These are phyloP conservation scores for Oryzias dopingdopingensis DNA, from an alignment of 2,797 vertebrate species.

Conservation along the genomic window DNA sequence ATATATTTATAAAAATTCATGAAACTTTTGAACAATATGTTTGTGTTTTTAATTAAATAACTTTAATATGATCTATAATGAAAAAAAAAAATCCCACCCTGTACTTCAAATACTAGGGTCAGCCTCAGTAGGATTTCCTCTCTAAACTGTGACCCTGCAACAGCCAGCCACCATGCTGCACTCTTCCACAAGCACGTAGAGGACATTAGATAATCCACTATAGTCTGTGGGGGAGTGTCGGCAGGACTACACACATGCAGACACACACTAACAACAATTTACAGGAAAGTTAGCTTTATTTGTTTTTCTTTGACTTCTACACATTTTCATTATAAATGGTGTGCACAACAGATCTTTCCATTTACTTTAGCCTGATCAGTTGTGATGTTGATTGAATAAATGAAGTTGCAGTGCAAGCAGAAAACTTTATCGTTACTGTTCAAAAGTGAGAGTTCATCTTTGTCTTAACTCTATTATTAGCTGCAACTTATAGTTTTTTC, in stretches of 20 bases:
- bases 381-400: not conserved
- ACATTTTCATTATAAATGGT: constrained; percentile 1
- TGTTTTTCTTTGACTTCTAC: not conserved
- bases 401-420: not conserved
- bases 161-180: constrained; percentile 67
- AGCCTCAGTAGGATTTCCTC: constrained; percentile 42
- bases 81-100: not conserved
- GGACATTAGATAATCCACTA: constrained; percentile 62
- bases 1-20: not conserved
- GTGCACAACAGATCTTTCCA: not conserved
- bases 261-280: constrained; percentile 2
- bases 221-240: constrained; percentile 41
- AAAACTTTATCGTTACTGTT: constrained; percentile 30
- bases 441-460: constrained; percentile 19
- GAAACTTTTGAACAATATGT: too few relatives aligned
- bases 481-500: constrained; percentile 29
- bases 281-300: not conserved
- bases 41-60: too few relatives aligned
- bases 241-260: constrained; percentile 22
- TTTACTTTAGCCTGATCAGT: not conserved
- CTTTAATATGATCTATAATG: too few relatives aligned
- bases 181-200: constrained; percentile 62
- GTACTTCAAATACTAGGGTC: constrained; percentile 22
- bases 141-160: constrained; percentile 35
- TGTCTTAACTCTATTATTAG: constrained; percentile 49